Evolutionary conservation across 1,140 invertebrate genomes (phyloP), one percentile per base, ranked within the genome.

Genomic region (Charaxes varanes): DNA sequence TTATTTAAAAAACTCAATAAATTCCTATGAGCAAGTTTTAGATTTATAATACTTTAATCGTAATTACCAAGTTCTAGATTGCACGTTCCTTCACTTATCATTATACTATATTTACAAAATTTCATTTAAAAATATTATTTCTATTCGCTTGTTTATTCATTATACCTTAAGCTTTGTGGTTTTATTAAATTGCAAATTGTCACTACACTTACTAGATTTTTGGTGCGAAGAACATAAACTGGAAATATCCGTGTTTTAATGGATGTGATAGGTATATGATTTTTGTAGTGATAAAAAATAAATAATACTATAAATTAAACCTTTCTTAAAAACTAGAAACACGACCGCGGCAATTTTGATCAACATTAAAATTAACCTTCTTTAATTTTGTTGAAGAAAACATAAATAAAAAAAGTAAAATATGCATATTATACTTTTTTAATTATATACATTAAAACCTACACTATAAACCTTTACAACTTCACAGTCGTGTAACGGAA

Each of bases 121-220:
- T 70, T 71, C 48, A 67, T 76, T 80, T 72, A 71, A 80, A 80
- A 78, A 76, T 76, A 80, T 71, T 71, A 70, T 76, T 71, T 77
- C 65, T 72, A 71, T 61, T 67, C 53, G 65, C 65, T 63, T 65
- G 55, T 46, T 45, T 73, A 55, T 58, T 53, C 52, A 55, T 67
- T 57, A n/a, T 52, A 53, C 33, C 21, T 40, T 31, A 42, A 46
- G 49, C 49, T 34, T 46, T 38, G 37, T 41, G 27, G 33, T 23
- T 41, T 41, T 24, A 36, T 40, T 33, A 30, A 22, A 8, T 30
- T 41, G 17, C 26, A 16, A 28, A 19, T 36, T 28, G 30, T 31
- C 18, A 24, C 32, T 48, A 41, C 26, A 8, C 13, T 35, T 31
- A 32, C 34, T 44, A 37, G 19, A 27, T 44, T 21, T 31, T 31